Percentiles rank a stretch among this genome's conserved stretches.
These are phyloP conservation scores for Nipponacmea schrenckii DNA, from an alignment of 2,888 invertebrate species.

Conservation along the genomic window DNA sequence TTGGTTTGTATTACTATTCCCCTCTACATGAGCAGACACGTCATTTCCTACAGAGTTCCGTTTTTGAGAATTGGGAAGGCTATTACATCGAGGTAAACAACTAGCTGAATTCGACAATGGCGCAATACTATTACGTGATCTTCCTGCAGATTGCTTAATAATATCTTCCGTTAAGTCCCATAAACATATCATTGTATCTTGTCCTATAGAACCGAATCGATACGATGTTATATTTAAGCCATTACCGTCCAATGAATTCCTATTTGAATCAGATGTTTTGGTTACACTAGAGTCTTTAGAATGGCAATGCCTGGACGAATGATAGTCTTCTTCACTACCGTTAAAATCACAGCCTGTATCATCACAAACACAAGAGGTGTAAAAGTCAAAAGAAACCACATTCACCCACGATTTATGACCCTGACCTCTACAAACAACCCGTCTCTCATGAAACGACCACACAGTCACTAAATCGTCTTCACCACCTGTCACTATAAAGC, in stretches of 20 bases:
- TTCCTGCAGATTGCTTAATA: conserved; percentile 76
- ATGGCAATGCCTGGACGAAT: conserved; percentile 15
- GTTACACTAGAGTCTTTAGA: conserved; percentile 13
- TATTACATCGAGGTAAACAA: conserved; percentile 52
- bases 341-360: conserved; percentile 71
- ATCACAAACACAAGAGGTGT: conserved; percentile 72
- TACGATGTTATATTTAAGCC: conserved; percentile 73
- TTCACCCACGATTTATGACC: conserved; percentile 99
- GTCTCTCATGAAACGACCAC: conserved; percentile 90
- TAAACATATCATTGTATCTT: conserved; percentile 96
- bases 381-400: conserved; percentile 83
- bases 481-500: conserved; percentile 91
- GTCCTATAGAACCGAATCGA: conserved; percentile 92
- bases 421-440: conserved; percentile 96
- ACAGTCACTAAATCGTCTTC: conserved; percentile 99
- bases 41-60: conserved; percentile 50
- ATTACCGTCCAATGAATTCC: conserved; percentile 38
- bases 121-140: conserved; percentile 65
- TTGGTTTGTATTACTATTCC: conserved; percentile 40
- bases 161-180: conserved; percentile 99
- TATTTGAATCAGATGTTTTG: conserved; percentile 26
- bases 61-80: conserved; percentile 50
- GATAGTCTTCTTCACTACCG: conserved; percentile 61
- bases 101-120: conserved; percentile 43
- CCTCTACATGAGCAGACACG: conserved; percentile 43